Evolutionary conservation across 2,797 vertebrate species (phyloP).

Genomic region (Lophotriccus pileatus): DNA sequence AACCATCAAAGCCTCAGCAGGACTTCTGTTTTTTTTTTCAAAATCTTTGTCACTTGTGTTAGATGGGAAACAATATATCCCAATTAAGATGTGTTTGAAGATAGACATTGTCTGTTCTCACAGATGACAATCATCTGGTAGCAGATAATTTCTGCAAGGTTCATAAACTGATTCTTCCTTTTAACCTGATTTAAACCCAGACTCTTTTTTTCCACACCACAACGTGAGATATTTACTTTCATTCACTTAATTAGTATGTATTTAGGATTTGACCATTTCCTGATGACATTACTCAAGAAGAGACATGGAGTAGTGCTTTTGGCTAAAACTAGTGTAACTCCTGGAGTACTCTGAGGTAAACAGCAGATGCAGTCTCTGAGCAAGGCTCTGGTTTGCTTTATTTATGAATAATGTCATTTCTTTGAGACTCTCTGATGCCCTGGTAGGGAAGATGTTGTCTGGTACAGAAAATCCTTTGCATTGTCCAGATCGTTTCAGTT

Average conservation of each 20-base stretch:
- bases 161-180: not conserved
- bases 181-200: not conserved
- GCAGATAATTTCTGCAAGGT: not conserved
- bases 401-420: not conserved
- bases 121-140: not conserved
- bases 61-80: not conserved
- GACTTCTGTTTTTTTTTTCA: not conserved
- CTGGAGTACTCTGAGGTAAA: not conserved
- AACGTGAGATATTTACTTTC: not conserved
- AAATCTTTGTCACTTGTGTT: not conserved
- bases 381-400: not conserved
- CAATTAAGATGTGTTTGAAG: not conserved
- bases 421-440: not conserved
- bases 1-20: not conserved
- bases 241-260: not conserved
- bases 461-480: not conserved
- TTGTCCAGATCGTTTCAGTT: not conserved
- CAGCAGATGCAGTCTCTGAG: not conserved
- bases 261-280: not conserved
- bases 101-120: not conserved
- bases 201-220: not conserved
- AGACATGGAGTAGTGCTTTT: not conserved
- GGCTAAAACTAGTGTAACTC: not conserved
- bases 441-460: not conserved
- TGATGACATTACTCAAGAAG: not conserved